Conservation (phyloP, 2,113 vertebrate genomes). For the Corapipo altera region DNA sequence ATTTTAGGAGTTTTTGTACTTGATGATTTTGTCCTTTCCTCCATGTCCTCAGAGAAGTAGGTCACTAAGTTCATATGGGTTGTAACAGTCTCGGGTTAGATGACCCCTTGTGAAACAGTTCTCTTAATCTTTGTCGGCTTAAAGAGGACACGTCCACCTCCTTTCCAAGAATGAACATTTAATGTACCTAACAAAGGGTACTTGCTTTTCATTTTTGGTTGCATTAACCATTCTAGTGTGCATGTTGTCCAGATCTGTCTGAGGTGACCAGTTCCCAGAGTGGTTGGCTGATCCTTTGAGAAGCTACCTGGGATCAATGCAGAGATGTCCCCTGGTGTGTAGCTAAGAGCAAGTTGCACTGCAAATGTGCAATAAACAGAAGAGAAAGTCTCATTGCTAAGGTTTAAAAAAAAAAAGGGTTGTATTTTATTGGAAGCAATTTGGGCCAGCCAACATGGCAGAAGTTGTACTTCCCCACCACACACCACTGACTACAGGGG, state of each 20-base stretch:
- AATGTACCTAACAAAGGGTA: background rate
- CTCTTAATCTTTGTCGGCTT: background rate
- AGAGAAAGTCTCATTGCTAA: background rate
- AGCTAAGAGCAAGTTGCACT: background rate
- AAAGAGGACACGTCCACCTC: background rate
- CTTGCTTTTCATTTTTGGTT: background rate
- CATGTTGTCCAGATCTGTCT: background rate
- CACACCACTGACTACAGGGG: no score
- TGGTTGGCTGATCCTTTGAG: background rate
- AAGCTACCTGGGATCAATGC: background rate
- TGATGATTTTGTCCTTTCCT: background rate
- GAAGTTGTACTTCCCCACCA: background rate
- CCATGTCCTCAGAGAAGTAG: background rate
- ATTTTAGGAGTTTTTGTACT: background rate
- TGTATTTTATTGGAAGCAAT: background rate
- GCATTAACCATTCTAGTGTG: background rate
- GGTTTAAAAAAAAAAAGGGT: background rate
- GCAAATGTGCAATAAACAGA: background rate
- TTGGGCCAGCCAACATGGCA: background rate
- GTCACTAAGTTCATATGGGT: background rate
- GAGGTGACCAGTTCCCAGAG: background rate
- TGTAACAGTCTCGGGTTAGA: background rate
- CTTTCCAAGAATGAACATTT: background rate
- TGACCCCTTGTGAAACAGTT: background rate
- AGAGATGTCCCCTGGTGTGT: fast-evolving